These are phyloP conservation scores for Scalopus aquaticus DNA, from an alignment of 2,113 vertebrate genomes.

Conservation along the genomic window DNA sequence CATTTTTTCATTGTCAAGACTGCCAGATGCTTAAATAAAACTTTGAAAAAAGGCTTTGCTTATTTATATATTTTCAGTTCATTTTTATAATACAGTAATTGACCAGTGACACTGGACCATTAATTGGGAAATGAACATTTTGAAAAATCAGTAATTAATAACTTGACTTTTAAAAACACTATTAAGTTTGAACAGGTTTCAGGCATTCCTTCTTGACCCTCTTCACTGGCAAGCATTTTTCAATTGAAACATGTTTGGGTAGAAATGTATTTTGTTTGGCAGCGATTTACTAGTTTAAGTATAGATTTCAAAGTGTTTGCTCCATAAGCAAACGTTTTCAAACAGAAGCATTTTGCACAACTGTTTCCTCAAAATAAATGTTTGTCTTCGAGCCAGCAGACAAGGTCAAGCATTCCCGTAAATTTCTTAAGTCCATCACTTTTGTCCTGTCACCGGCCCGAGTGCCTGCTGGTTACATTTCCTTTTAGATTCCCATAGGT, in stretches of 20 bases:
- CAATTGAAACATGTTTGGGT: slow-evolving; percentile 47
- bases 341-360: slow-evolving; percentile 60
- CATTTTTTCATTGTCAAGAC: background rate
- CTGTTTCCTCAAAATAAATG: slow-evolving; percentile 65
- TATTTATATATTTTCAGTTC: background rate
- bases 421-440: background rate
- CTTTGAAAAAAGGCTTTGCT: background rate
- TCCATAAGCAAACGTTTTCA: slow-evolving; percentile 54
- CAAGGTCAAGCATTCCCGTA: background rate
- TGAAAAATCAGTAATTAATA: slow-evolving; percentile 45
- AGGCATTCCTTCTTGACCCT: slow-evolving; percentile 18
- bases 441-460: background rate
- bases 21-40: background rate
- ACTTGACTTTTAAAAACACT: slow-evolving; percentile 18
- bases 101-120: slow-evolving; percentile 15
- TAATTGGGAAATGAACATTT: slow-evolving; percentile 36
- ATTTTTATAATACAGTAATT: slow-evolving; percentile 29
- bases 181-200: background rate
- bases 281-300: slow-evolving; percentile 43
- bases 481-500: background rate
- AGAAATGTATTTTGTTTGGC: slow-evolving; percentile 62
- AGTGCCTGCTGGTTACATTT: background rate
- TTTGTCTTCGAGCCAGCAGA: slow-evolving; percentile 10
- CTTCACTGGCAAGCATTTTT: slow-evolving; percentile 39
- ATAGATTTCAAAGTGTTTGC: slow-evolving; percentile 66